Evolutionary conservation across 2,888 invertebrate species (phyloP).

Genomic region (Scotopteryx bipunctaria): DNA sequence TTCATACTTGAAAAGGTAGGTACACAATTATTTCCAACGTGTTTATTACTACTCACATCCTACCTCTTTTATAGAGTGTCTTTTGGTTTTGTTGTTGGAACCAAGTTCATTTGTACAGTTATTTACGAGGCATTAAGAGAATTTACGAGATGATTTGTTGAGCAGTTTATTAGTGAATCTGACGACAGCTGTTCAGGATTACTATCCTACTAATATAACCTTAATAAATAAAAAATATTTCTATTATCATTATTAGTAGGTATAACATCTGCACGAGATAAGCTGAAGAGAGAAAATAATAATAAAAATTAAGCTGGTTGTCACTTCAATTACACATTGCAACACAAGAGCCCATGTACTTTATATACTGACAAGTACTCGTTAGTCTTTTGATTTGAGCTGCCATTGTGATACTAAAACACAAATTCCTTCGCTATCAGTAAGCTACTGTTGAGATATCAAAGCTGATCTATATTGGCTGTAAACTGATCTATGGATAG

Average conservation of each 20-base stretch:
- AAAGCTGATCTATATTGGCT: conserved; percentile 17
- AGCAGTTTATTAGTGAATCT: conserved; percentile 25
- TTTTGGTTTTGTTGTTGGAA: conserved; percentile 36
- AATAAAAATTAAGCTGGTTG: too few relatives aligned
- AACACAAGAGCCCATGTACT: conserved; percentile 2
- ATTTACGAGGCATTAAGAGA: conserved; percentile 26
- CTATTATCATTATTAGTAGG: too few relatives aligned
- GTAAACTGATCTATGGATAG: conserved; percentile 15
- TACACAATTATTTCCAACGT: too few relatives aligned
- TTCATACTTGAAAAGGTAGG: too few relatives aligned
- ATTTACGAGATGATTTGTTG: conserved; percentile 25
- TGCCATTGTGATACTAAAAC: not conserved
- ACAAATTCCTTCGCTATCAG: conserved; percentile 17
- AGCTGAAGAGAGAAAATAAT: too few relatives aligned
- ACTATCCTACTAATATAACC: too few relatives aligned
- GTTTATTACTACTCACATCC: conserved; percentile 10
- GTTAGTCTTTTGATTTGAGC: conserved; percentile 1
- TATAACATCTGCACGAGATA: too few relatives aligned
- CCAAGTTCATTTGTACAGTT: conserved; percentile 29
- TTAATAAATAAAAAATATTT: too few relatives aligned
- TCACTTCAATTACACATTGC: too few relatives aligned
- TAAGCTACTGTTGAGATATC: conserved; percentile 20
- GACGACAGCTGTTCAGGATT: conserved; percentile 20
- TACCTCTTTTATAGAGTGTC: conserved; percentile 30
- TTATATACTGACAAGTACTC: too few relatives aligned